A percentile compares a stretch with the other conserved stretches of the same genome.
Conservation (phyloP, 2,888 invertebrate species). For the Lampropteryx suffumata region DNA sequence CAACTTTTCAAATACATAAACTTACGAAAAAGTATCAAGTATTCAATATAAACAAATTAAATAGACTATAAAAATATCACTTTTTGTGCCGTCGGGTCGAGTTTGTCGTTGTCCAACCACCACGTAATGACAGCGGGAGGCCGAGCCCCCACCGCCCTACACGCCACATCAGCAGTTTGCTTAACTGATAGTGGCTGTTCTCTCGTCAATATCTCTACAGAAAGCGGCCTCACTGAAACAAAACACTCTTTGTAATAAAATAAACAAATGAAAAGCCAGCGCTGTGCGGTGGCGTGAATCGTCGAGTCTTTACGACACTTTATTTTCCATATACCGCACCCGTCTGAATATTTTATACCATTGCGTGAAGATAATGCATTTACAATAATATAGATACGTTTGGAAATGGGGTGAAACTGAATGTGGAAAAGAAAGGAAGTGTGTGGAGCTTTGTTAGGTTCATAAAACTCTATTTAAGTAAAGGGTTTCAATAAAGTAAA, state of each 20-base stretch:
- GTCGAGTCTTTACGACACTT: slow-evolving; percentile 18
- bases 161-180: slow-evolving; percentile 90
- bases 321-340: slow-evolving; percentile 19
- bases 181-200: slow-evolving; percentile 93
- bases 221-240: slow-evolving; percentile 89
- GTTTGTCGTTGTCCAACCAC: slow-evolving; percentile 90
- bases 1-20: too few species aligned
- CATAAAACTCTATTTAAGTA: not conserved
- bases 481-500: not conserved
- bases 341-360: slow-evolving; percentile 19
- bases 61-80: slow-evolving; percentile 41
- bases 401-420: slow-evolving; percentile 15
- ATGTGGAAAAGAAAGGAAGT: slow-evolving; percentile 8
- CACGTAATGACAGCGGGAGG: slow-evolving; percentile 93
- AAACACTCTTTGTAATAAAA: slow-evolving; percentile 26
- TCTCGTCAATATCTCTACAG: slow-evolving; percentile 89
- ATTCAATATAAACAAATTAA: too few species aligned
- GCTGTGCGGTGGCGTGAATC: slow-evolving; percentile 18
- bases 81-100: slow-evolving; percentile 72
- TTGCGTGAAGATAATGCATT: slow-evolving; percentile 20
- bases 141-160: slow-evolving; percentile 91
- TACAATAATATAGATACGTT: slow-evolving; percentile 10
- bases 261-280: slow-evolving; percentile 11
- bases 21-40: too few species aligned
- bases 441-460: not conserved